Percentiles rank a stretch among this genome's conserved stretches.
phyloP scores from a whole-genome alignment of 2,113 vertebrate genomes.

The Canis aureus region DNA sequence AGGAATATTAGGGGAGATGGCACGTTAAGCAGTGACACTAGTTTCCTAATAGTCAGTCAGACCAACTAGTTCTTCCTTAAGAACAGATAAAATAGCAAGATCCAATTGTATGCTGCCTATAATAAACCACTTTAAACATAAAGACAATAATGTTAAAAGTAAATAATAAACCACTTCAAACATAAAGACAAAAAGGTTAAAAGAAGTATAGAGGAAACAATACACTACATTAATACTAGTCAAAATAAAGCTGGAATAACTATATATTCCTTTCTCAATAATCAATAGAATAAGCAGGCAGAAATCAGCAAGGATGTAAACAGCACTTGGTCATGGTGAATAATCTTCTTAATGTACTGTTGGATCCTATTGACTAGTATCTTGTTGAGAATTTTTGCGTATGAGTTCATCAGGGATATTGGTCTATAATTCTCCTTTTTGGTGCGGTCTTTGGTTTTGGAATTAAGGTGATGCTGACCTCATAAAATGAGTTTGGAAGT shows the following conservation, averaged over 20 bases:
- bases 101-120: not conserved
- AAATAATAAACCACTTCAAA: not conserved
- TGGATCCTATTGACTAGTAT: too few species aligned
- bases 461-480: too few species aligned
- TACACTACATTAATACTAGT: not conserved
- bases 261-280: not conserved
- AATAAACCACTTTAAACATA: conserved; percentile 4
- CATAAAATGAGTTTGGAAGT: too few species aligned
- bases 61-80: not conserved
- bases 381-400: too few species aligned
- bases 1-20: not conserved
- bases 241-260: not conserved
- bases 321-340: not conserved
- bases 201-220: not conserved
- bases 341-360: too few species aligned
- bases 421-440: too few species aligned
- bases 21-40: not conserved
- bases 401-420: too few species aligned
- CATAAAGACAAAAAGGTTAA: not conserved
- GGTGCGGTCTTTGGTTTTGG: too few species aligned
- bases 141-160: not conserved
- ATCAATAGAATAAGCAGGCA: not conserved
- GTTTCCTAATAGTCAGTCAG: not conserved
- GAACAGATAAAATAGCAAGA: conserved; percentile 7
- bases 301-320: not conserved